Evolutionary conservation across 2,888 invertebrate species (phyloP).

Genomic region (Hemistola chrysoprasaria): DNA sequence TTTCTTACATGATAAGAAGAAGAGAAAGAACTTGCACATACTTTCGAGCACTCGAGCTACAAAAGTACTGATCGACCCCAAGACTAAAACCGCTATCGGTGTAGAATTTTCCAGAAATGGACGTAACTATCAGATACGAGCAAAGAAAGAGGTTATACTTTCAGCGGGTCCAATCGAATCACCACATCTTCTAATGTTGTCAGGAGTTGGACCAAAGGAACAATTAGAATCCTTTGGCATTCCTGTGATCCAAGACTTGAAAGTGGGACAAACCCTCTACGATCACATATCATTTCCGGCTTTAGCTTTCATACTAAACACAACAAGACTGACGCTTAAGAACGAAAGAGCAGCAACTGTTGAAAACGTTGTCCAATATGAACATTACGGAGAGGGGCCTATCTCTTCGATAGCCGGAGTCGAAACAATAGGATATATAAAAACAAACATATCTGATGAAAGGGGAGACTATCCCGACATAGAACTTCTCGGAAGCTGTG

Average conservation of each 20-base stretch:
- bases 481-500: constrained; percentile 83
- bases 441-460: constrained; percentile 80
- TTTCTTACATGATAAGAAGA: constrained; percentile 77
- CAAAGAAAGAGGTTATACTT: constrained; percentile 80
- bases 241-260: constrained; percentile 82
- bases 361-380: constrained; percentile 55
- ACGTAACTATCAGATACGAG: constrained; percentile 66
- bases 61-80: constrained; percentile 81
- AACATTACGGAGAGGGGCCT: constrained; percentile 74
- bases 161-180: constrained; percentile 91
- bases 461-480: constrained; percentile 83
- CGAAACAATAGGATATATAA: constrained; percentile 82
- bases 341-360: constrained; percentile 51
- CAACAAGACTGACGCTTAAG: constrained; percentile 55
- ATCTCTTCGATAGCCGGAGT: constrained; percentile 79
- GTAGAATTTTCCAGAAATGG: constrained; percentile 61
- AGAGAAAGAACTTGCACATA: constrained; percentile 82
- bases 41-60: constrained; percentile 79
- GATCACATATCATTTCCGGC: constrained; percentile 85
- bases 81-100: constrained; percentile 66
- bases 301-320: constrained; percentile 77
- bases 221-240: constrained; percentile 83
- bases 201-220: constrained; percentile 84
- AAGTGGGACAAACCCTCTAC: constrained; percentile 85
- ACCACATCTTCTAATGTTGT: constrained; percentile 87